Percentiles rank a stretch among this genome's conserved stretches.
These are phyloP conservation scores for Neocrepidodera transversa DNA, from an alignment of 2,888 invertebrate genomes.

Conservation along the genomic window DNA sequence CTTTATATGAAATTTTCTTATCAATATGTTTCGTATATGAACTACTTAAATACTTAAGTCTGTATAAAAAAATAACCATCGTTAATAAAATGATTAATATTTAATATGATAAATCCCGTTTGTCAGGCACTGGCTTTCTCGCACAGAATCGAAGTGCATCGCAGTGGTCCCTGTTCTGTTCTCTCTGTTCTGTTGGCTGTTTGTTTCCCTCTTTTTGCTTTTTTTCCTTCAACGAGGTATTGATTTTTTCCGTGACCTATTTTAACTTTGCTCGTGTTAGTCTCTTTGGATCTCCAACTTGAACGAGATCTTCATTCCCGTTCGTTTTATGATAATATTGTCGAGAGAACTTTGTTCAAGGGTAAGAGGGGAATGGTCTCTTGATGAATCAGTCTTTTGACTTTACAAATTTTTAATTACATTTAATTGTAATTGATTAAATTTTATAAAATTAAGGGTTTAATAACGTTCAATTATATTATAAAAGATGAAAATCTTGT, in stretches of 20 bases:
- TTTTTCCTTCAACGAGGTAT: slow-evolving; percentile 43
- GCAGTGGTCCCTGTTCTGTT: slow-evolving; percentile 27
- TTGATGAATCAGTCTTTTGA: slow-evolving; percentile 10
- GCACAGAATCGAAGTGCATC: slow-evolving; percentile 30
- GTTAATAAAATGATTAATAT: no score
- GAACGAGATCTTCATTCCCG: slow-evolving; percentile 29
- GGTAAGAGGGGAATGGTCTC: slow-evolving; percentile 20
- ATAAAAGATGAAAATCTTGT: no score
- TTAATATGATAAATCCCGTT: no score
- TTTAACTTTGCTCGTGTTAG: slow-evolving; percentile 26
- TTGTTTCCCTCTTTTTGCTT: slow-evolving; percentile 37
- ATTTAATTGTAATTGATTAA: no score
- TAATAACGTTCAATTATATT: no score
- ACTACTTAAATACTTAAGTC: no score
- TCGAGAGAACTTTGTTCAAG: slow-evolving; percentile 26
- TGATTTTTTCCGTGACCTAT: slow-evolving; percentile 48
- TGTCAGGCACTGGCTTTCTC: slow-evolving; percentile 24
- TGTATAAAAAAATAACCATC: no score
- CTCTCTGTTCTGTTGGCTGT: slow-evolving; percentile 32
- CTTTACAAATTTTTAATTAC: background rate
- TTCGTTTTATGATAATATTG: slow-evolving; percentile 29
- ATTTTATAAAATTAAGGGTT: no score
- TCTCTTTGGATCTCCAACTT: slow-evolving; percentile 32
- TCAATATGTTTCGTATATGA: no score
- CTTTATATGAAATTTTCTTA: no score